phyloP scores from a whole-genome alignment of 2,888 invertebrate genomes.

The Gastrophysa polygoni region DNA sequence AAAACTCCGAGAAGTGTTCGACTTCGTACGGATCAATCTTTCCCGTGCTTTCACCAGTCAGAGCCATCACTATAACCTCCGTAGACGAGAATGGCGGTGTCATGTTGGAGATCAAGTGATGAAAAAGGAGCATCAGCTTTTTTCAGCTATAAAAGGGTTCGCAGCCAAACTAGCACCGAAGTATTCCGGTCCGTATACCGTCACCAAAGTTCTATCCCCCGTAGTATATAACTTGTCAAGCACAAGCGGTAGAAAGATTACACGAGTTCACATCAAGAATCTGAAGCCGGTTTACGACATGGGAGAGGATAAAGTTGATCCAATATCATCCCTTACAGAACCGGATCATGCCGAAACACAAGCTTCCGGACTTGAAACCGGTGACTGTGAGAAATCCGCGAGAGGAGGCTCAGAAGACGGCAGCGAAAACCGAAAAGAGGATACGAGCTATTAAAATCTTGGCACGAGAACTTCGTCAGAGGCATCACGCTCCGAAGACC shows the following conservation, averaged over 20 bases:
- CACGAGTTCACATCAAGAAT: neutral
- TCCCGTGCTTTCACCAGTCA: neutral
- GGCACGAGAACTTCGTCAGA: too few species aligned
- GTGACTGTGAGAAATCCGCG: too few species aligned
- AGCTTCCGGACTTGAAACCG: too few species aligned
- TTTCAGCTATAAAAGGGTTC: too few species aligned
- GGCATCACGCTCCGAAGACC: too few species aligned
- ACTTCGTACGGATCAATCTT: too few species aligned
- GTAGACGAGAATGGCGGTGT: neutral
- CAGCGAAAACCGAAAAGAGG: too few species aligned
- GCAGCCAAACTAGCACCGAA: conserved; percentile 8
- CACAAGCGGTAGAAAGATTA: neutral
- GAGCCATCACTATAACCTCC: neutral
- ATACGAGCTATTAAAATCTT: too few species aligned
- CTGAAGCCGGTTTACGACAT: neutral
- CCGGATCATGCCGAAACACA: too few species aligned
- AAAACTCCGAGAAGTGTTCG: too few species aligned
- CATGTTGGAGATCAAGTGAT: neutral
- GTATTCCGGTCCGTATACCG: conserved; percentile 4
- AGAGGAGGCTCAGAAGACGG: too few species aligned
- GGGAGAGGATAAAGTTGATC: neutral
- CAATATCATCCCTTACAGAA: too few species aligned
- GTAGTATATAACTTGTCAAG: conserved; percentile 5
- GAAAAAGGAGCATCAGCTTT: neutral
- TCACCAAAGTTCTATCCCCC: neutral